Percentiles rank a stretch among this genome's conserved stretches.
These are phyloP conservation scores for Periparus ater DNA, from an alignment of 2,797 vertebrate species.

Conservation along the genomic window DNA sequence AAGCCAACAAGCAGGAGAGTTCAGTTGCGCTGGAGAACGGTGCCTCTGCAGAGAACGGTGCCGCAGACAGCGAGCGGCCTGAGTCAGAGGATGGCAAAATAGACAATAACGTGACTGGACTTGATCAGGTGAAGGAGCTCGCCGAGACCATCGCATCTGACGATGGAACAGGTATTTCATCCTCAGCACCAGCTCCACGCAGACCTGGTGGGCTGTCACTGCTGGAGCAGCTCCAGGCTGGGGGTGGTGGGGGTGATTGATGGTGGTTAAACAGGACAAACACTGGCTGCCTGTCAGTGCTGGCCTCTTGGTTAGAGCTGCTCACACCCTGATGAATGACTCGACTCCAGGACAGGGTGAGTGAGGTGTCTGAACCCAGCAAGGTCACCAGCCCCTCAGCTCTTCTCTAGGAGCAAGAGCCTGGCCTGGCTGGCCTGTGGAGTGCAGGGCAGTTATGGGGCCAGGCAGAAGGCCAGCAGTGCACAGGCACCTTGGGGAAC, in stretches of 20 bases:
- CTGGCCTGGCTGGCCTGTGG: not conserved
- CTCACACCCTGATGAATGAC: not conserved
- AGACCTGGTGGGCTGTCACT: not conserved
- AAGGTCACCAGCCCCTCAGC: not conserved
- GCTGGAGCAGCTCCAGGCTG: not conserved
- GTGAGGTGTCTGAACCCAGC: not conserved
- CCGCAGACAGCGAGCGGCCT: conserved; percentile 76
- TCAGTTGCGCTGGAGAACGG: conserved; percentile 65
- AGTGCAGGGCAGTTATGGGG: not conserved
- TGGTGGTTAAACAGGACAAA: not conserved
- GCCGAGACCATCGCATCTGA: conserved; percentile 92
- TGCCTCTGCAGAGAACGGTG: conserved; percentile 11
- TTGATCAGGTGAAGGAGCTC: conserved; percentile 95
- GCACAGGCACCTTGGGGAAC: not conserved
- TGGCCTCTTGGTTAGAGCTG: not conserved
- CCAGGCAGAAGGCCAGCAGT: not conserved
- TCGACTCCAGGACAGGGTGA: not conserved
- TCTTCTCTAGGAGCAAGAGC: not conserved
- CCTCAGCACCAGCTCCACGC: not conserved
- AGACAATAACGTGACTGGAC: conserved; percentile 85
- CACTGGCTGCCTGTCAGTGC: fast-evolving
- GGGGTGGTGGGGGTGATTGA: not conserved
- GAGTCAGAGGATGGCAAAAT: conserved; percentile 82
- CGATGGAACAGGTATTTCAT: conserved; percentile 83
- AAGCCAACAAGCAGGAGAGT: conserved; percentile 84